Evolutionary conservation across 2,113 vertebrate genomes (phyloP), one percentile per base, ranked within the genome.

Genomic region (Mus pahari): DNA sequence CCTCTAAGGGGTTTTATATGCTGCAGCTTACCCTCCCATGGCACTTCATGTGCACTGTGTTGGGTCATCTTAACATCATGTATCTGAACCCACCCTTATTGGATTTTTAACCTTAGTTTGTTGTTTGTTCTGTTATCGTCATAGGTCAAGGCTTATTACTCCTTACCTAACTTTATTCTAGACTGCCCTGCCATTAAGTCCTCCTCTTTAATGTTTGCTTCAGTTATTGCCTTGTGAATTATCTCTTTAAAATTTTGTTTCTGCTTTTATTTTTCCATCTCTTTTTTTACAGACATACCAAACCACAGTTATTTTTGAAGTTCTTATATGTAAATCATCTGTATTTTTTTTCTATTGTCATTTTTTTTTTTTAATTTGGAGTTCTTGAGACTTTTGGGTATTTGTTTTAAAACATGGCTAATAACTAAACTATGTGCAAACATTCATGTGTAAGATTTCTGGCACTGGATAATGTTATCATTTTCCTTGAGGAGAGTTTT

Each of bases 401-500:
- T 53, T 77, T 92, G 39, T 94, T 75, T 90, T 92, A 95, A 84
- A 92, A 50, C 39, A 48, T 58, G 66, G 10, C 39, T 60, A 39
- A 39, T 45, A 58, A 31, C 7, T 86, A 70, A 73, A 58, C 45
- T 77, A 48, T 33, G 83, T 83, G 39, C 89, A 26, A 92, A 74
- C 7, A 5, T 88, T 90, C 45, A 1, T 74, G 66, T 79, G 88
- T 36, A 94, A 42, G 53, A 36, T 55, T 64, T 39, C 31, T 83
- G 36, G 33, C 12, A 90, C 36, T 86, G 50, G 13, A 75, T 73
- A 16, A 60, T 86, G n/a, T 79, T 48, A 71, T 90, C 48, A 53
- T 94, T 92, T 90, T 73, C 33, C 53, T 81, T 92, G 74, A 90
- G 86, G n/a, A 82, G 39, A 70, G 62, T 33, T 94, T 94, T 95